Base-by-base conservation (phyloP, 2,797 vertebrate species). In the Hafferia zeledoni region DNA sequence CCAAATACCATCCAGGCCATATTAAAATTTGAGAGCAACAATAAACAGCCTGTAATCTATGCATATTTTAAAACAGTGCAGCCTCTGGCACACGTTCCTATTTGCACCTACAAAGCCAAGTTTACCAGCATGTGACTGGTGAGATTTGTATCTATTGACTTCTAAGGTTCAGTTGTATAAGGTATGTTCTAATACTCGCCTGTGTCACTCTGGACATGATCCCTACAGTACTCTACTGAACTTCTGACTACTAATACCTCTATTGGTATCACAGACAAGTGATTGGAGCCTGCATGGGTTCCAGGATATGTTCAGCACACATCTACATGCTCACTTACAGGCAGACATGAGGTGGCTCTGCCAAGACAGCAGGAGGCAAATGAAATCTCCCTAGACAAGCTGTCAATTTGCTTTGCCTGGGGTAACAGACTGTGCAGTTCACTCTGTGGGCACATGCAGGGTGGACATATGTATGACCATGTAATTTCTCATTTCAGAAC, bases 361-460 rank as follows among this genome's bases (percentile, higher is more conserved):
- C 87, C 82, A 91, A 95, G 72, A 35, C 91, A 19, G 84, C 43
- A 39, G 91, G 94, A 93, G 82, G 89, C 72, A 95, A 90, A 94
- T 90, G 93, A 83, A 91, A 94, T 93, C 69, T 93, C 89, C 83
- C 83, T 65, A 72, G 94, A 93, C 85, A 93, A 95, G 87, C 79
- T 68, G 83, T 85, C 93, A 94, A 47, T 94, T 96, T 93, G 76
- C 87, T 91, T 91, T 93, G 94, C 96, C 94, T 2, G 57, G 78
- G 93, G 94, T 83, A 91, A 91, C 14, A 89, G 82, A 88, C 91
- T 89, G 87, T 93, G 85, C 70, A 59, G 18, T 41, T 89, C 80
- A 46, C 59, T 91, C 82, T 41, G 37, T 47, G 60, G 79, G 74
- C 82, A 77, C 85, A 59, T 35, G 71, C 82, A 65, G 64, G 47